Base-by-base conservation (phyloP, 1,140 invertebrate species). In the Neuroterus valhalla region DNA sequence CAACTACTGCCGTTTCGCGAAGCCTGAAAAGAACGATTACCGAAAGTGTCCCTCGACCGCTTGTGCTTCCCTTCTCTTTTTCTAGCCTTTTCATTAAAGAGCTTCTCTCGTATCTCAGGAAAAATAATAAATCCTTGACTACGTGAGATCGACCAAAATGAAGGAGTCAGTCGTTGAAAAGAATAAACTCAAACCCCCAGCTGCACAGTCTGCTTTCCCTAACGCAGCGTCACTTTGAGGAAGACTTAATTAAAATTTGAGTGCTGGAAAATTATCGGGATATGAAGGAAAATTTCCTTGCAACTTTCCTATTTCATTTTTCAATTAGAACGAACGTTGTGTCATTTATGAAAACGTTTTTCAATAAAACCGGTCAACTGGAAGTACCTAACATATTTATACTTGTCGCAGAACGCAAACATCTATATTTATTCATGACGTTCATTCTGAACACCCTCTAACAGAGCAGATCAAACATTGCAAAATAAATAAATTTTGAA, bases 221-320 rank as follows among this genome's bases (percentile, higher is more conserved):
- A 62, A 62, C 55, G 31, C 31, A 38, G 31, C 31, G 31, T 8
- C 31, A 26, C 15, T 62, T 26, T 0, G 31, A 12, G 55, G 10
- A 14, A 11, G n/a, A 62, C 23, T 62, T 62, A 62, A 62, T 62
- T 62, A 62, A 62, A 62, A 62, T 62, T 31, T 62, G 55, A 62
- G 26, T 62, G 55, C 55, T 31, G 55, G 55, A 62, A 62, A 62
- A 62, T 62, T 26, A 62, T 62, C 21, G 55, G 31, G 55, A 62
- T 62, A n/a, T 62, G 31, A 38, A 14, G 55, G 55, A 4, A 62
- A 62, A 62, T 62, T 62, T 31, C 31, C 55, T 14, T 14, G 14
- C 4, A 26, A n/a, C 55, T 62, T 62, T 62, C 55, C 11, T 31
- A 62, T 62, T 62, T 62, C 55, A 62, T 23, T 31, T 62, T 26